Conservation (phyloP, 1,140 invertebrate genomes). For the Dendrolimus punctatus region DNA sequence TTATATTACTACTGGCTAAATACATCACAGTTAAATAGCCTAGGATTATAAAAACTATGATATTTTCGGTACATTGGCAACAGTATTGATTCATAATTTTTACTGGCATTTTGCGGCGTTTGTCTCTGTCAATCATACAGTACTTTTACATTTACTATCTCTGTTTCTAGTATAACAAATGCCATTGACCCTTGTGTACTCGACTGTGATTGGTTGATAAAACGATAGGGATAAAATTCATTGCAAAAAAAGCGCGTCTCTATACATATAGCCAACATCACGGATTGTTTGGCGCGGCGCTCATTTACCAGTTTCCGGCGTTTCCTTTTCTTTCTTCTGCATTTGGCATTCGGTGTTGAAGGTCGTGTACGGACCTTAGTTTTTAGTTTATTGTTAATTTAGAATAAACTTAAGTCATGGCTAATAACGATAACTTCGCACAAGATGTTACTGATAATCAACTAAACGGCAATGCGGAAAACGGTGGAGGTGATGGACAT, state of each 20-base stretch:
- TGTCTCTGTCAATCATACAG: slow-evolving; percentile 14
- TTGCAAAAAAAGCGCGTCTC: slow-evolving; percentile 49
- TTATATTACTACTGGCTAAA: too few species aligned
- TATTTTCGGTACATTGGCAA: too few species aligned
- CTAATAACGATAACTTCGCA: slow-evolving; percentile 78
- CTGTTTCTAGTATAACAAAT: slow-evolving; percentile 26
- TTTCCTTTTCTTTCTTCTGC: slow-evolving; percentile 61
- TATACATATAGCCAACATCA: slow-evolving; percentile 47
- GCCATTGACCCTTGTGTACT: slow-evolving; percentile 47
- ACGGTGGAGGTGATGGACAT: slow-evolving; percentile 74
- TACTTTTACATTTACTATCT: slow-evolving; percentile 14
- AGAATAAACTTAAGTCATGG: slow-evolving; percentile 61
- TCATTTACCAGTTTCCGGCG: slow-evolving; percentile 28
- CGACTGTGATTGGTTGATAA: slow-evolving; percentile 38
- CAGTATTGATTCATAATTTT: too few species aligned
- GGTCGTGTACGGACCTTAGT: slow-evolving; percentile 63
- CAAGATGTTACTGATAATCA: slow-evolving; percentile 77
- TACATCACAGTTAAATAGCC: too few species aligned
- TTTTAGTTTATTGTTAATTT: slow-evolving; percentile 64
- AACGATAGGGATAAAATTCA: slow-evolving; percentile 29
- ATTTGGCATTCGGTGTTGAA: slow-evolving; percentile 67
- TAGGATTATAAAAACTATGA: too few species aligned
- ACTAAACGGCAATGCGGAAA: slow-evolving; percentile 74
- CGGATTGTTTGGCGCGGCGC: slow-evolving; percentile 52
- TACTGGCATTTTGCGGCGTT: too few species aligned